Evolutionary conservation across 1,140 invertebrate species (phyloP).

Genomic region (Brachionus asplanchnoidis): DNA sequence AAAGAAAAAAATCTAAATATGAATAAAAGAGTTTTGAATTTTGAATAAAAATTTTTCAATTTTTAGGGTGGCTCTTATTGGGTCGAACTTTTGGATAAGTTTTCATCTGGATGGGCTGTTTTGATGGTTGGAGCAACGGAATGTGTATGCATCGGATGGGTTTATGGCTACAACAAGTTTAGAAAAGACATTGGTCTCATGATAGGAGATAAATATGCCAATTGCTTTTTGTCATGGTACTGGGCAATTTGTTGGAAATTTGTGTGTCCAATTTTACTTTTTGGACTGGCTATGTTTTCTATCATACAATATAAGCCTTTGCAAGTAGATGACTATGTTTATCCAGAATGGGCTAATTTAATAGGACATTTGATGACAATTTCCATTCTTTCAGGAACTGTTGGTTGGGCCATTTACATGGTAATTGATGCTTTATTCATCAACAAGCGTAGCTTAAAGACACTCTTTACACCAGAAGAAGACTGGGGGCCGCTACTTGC

Average conservation of each 20-base stretch:
- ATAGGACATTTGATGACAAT: slow-evolving; percentile 33
- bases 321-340: slow-evolving; percentile 62
- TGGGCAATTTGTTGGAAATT: slow-evolving; percentile 57
- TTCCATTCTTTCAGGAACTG: background rate
- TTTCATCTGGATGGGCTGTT: slow-evolving; percentile 75
- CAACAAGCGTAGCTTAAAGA: slow-evolving; percentile 7
- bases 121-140: slow-evolving; percentile 70
- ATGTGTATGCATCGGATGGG: slow-evolving; percentile 56
- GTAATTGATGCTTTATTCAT: background rate
- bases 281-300: slow-evolving; percentile 46
- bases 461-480: background rate
- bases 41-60: background rate
- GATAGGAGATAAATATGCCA: slow-evolving; percentile 50
- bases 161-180: slow-evolving; percentile 58
- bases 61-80: slow-evolving; percentile 13
- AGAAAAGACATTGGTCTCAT: slow-evolving; percentile 55
- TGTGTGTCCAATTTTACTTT: slow-evolving; percentile 53
- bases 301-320: slow-evolving; percentile 33
- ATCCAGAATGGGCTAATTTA: slow-evolving; percentile 64
- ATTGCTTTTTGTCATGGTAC: slow-evolving; percentile 46
- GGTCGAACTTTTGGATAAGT: slow-evolving; percentile 32
- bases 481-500: slow-evolving; percentile 7
- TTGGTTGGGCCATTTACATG: slow-evolving; percentile 34
- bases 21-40: too few species aligned
- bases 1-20: too few species aligned